Evolutionary conservation across 2,113 vertebrate genomes (phyloP).

Genomic region (Siphamia tubifer): DNA sequence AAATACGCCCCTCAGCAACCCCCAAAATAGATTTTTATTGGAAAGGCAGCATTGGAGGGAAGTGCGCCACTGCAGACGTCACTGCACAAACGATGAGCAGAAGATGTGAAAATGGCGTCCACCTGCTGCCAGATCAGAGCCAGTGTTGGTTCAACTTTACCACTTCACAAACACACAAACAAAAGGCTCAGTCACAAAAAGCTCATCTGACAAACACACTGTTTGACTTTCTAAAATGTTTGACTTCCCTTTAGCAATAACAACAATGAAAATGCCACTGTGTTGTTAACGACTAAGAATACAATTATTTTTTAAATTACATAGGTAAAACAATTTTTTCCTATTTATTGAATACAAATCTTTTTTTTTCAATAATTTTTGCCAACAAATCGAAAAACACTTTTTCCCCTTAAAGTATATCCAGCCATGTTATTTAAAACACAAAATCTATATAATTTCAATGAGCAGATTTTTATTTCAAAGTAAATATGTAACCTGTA

Average conservation of each 20-base stretch:
- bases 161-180: conserved; percentile 8
- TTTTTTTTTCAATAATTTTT: neutral
- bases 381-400: neutral
- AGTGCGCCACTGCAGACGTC: conserved; percentile 42
- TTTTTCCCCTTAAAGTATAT: neutral
- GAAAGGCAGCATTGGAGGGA: conserved; percentile 4
- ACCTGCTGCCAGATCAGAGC: conserved; percentile 8
- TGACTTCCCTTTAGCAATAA: neutral
- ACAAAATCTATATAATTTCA: neutral
- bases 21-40: conserved; percentile 22
- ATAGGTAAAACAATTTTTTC: too few relatives aligned
- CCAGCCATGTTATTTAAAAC: too few relatives aligned
- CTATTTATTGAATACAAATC: neutral
- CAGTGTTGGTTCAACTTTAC: conserved; percentile 17
- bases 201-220: neutral
- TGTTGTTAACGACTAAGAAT: too few relatives aligned
- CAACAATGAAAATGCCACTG: too few relatives aligned
- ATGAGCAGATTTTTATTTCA: neutral
- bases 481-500: neutral
- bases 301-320: too few relatives aligned
- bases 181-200: neutral
- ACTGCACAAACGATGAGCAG: conserved; percentile 7
- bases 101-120: conserved; percentile 17
- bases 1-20: too few relatives aligned
- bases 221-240: neutral